These are phyloP conservation scores for Dermolepida albohirtum DNA, from an alignment of 2,888 invertebrate genomes.

Conservation along the genomic window DNA sequence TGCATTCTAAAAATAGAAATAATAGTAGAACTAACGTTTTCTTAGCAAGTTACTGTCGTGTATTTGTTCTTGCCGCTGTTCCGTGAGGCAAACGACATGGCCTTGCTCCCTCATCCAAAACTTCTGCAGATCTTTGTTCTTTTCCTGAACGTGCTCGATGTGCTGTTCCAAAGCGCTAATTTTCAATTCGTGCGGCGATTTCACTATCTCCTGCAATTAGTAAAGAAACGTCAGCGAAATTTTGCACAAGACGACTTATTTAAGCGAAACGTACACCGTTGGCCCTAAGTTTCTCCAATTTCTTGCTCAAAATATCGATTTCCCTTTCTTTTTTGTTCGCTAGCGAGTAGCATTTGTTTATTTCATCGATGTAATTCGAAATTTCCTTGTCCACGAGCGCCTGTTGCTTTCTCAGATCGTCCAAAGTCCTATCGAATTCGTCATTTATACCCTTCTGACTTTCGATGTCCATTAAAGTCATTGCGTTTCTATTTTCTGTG, in stretches of 20 bases:
- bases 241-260: not conserved
- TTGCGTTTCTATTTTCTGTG: conserved; percentile 72
- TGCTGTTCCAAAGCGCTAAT: conserved; percentile 75
- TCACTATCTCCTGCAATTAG: conserved; percentile 13
- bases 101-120: conserved; percentile 84
- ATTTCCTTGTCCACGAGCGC: conserved; percentile 64
- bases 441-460: conserved; percentile 61
- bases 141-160: conserved; percentile 71
- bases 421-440: conserved; percentile 58
- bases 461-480: conserved; percentile 71
- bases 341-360: conserved; percentile 64
- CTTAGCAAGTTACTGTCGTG: conserved; percentile 77
- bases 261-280: conserved; percentile 63
- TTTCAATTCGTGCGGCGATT: conserved; percentile 71
- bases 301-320: conserved; percentile 67
- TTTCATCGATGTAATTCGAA: conserved; percentile 63
- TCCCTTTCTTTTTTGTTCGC: conserved; percentile 68
- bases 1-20: not conserved
- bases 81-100: conserved; percentile 75
- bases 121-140: conserved; percentile 75
- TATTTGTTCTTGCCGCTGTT: conserved; percentile 76
- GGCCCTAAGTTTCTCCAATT: conserved; percentile 66
- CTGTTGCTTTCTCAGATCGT: conserved; percentile 61
- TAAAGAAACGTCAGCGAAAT: not conserved
- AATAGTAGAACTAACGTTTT: conserved; percentile 71